Conservation (phyloP, 2,888 invertebrate genomes). For the Drosophila recens region DNA sequence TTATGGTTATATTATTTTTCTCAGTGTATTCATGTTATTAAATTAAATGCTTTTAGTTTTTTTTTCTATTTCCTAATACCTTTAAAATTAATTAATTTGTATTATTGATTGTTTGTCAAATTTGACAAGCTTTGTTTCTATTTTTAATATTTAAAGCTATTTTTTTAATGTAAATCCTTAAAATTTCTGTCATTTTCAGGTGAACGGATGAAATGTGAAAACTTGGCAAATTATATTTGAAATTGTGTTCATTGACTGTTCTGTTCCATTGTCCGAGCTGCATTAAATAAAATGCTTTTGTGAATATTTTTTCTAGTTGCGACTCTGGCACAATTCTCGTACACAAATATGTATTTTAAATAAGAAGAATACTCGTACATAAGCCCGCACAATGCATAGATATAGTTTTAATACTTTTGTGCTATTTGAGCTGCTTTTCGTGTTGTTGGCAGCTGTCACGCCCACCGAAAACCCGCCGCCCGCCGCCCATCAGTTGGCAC, state of each 20-base stretch:
- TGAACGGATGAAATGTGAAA: slow-evolving; percentile 5
- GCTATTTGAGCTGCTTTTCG: slow-evolving; percentile 50
- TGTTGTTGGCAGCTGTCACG: slow-evolving; percentile 44
- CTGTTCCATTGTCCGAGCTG: slow-evolving; percentile 30
- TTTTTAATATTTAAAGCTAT: too few relatives aligned
- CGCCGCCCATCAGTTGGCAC: slow-evolving; percentile 34
- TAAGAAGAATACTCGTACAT: slow-evolving; percentile 12
- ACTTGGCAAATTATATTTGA: slow-evolving; percentile 42
- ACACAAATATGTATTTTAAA: slow-evolving; percentile 3
- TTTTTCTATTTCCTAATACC: background rate
- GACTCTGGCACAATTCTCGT: background rate
- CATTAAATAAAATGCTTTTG: slow-evolving; percentile 55
- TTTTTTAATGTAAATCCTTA: background rate
- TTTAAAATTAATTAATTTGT: background rate
- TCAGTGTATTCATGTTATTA: background rate
- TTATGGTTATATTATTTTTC: background rate
- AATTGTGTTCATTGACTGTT: slow-evolving; percentile 26
- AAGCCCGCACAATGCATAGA: slow-evolving; percentile 22
- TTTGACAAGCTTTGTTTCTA: too few relatives aligned
- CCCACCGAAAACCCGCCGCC: slow-evolving; percentile 23
- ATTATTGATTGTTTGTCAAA: too few relatives aligned
- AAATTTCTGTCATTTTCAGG: slow-evolving; percentile 29
- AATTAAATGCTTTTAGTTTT: background rate
- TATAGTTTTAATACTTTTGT: slow-evolving; percentile 55
- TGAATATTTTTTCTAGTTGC: slow-evolving; percentile 15